Evolutionary conservation across 2,797 vertebrate species (phyloP), one percentile per base, ranked within the genome.

Genomic region (Parauchenoglanis punctatus): DNA sequence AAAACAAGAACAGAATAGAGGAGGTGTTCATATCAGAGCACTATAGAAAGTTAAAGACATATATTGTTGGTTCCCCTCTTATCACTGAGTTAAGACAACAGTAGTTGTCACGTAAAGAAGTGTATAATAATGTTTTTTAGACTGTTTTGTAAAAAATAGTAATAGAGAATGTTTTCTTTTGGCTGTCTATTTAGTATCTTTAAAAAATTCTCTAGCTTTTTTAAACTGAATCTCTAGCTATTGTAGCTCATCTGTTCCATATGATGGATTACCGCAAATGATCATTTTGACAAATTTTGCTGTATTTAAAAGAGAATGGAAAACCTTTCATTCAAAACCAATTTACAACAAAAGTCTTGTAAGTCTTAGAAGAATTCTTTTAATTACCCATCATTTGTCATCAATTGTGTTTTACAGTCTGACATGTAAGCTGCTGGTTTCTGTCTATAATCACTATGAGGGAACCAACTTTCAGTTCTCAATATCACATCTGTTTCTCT

Each of bases 11-110:
- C 52, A 90, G 0, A 77, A 93, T 95, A 0, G 90, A 91, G 7
- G 68, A 90, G 11, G 89, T 95, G 82, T 96, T 93, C 8, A 92
- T 91, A 13, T 95, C 94, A 13, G 94, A 91, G 31, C 95, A 96
- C 90, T 95, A 96, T 59, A 4, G 89, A 0, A 17, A 58, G 7
- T n/a, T 10, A 18, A 84, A 92, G 89, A 95, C 95, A 0, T 95
- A 92, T 90, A 77, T 31, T 4, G 92, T 95, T 25, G 93, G 93
- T 0, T 82, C 68, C 1, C 6, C 92, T 78, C 95, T 96, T 46
- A 77, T 95, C 0, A 86, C 59, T n/a, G 88, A 89, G 80, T 93
- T 96, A 81, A 89, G 92, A 59, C 28, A 68, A 17, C 75, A 23
- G 58, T 23, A 76, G 54, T n/a, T 35, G 49, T 56, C 49, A 58